These are phyloP conservation scores for Dasyurus viverrinus DNA, from an alignment of 2,113 vertebrate species.

Conservation along the genomic window DNA sequence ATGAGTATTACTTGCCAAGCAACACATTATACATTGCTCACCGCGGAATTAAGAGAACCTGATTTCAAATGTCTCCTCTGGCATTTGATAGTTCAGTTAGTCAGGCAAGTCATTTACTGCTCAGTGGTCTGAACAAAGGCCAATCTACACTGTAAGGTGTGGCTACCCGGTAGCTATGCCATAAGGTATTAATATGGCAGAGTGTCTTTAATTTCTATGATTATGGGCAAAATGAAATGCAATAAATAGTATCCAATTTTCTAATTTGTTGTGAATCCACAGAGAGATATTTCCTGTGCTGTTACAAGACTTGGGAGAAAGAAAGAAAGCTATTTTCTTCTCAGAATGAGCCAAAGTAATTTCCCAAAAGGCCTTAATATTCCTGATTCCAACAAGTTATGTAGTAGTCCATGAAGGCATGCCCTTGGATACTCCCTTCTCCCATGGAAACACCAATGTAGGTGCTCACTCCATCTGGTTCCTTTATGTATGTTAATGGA, in stretches of 20 bases:
- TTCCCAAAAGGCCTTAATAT: neutral
- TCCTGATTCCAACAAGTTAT: neutral
- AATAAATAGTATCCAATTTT: slow-evolving; percentile 9
- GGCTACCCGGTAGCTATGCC: neutral
- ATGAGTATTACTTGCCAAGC: neutral
- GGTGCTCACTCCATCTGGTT: neutral
- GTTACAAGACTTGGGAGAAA: neutral
- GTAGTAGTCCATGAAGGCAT: neutral
- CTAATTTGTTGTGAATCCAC: slow-evolving; percentile 10
- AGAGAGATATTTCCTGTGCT: neutral
- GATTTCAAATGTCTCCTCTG: neutral
- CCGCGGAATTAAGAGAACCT: neutral
- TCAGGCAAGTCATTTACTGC: neutral
- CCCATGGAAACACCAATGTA: neutral
- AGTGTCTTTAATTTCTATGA: neutral
- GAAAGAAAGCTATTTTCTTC: neutral
- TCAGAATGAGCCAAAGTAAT: neutral
- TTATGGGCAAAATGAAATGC: neutral
- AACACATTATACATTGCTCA: neutral
- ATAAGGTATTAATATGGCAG: neutral
- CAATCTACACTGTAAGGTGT: neutral
- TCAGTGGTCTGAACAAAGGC: neutral
- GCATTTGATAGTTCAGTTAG: neutral
- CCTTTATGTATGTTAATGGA: neutral
- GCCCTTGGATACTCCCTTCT: neutral